Evolutionary conservation across 2,888 invertebrate genomes (phyloP).

Genomic region (Choreutis nemorana): DNA sequence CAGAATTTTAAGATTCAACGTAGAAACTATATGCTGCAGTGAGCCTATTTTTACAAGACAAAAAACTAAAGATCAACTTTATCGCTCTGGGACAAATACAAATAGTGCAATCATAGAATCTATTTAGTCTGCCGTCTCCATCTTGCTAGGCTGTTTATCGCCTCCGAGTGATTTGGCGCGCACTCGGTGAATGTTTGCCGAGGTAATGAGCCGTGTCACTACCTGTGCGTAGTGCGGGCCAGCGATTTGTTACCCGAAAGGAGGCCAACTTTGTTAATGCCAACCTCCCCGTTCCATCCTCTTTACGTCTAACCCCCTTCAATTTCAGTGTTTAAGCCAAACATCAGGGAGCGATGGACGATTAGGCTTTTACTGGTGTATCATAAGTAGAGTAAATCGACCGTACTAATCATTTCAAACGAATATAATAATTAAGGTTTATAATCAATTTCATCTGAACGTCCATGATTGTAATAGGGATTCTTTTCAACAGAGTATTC

Average conservation of each 20-base stretch:
- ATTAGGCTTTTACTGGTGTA: slow-evolving; percentile 29
- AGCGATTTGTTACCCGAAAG: slow-evolving; percentile 37
- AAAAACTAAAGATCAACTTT: background rate
- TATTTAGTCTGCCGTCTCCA: slow-evolving; percentile 18
- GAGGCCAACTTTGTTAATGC: slow-evolving; percentile 26
- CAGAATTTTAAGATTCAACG: too few species aligned
- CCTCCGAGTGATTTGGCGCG: slow-evolving; percentile 39
- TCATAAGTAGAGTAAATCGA: too few species aligned
- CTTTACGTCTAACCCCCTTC: slow-evolving; percentile 17
- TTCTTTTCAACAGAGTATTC: too few species aligned
- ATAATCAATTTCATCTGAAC: too few species aligned
- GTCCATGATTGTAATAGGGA: too few species aligned
- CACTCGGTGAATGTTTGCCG: slow-evolving; percentile 43
- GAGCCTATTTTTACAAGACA: too few species aligned
- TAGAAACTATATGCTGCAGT: too few species aligned
- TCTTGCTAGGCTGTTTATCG: slow-evolving; percentile 43
- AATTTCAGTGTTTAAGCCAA: slow-evolving; percentile 27
- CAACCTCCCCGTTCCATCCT: slow-evolving; percentile 11
- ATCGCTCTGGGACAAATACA: background rate
- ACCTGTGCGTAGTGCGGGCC: slow-evolving; percentile 40
- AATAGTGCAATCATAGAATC: slow-evolving; percentile 11
- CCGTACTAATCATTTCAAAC: too few species aligned
- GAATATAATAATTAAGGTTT: too few species aligned
- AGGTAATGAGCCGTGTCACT: slow-evolving; percentile 48
- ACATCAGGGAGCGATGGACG: slow-evolving; percentile 44